These are phyloP conservation scores for Synanthedon vespiformis DNA, from an alignment of 2,888 invertebrate species.

Conservation along the genomic window DNA sequence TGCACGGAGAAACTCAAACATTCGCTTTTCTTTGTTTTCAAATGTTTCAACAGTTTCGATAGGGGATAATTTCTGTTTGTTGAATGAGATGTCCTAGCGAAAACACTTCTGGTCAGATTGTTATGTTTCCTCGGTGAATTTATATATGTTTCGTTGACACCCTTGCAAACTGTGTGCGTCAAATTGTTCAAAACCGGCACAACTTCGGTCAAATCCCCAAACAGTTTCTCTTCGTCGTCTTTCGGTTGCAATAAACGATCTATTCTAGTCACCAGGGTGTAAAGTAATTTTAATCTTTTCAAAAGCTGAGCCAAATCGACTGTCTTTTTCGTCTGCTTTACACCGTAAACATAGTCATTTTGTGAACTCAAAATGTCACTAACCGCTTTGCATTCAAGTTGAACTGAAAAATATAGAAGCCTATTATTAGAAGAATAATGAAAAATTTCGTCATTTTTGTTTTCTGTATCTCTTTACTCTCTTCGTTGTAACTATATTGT, in stretches of 20 bases:
- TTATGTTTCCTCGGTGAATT: slow-evolving; percentile 19
- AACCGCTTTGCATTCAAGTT: slow-evolving; percentile 53
- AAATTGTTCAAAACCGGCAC: slow-evolving; percentile 21
- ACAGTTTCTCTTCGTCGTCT: slow-evolving; percentile 41
- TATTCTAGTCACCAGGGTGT: slow-evolving; percentile 44
- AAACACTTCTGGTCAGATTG: slow-evolving; percentile 40
- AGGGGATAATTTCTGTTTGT: slow-evolving; percentile 27
- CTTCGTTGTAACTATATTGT: too few relatives aligned
- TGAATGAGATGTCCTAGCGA: slow-evolving; percentile 32
- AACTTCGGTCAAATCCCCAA: slow-evolving; percentile 26
- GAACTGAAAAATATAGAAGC: slow-evolving; percentile 23
- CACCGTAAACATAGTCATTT: slow-evolving; percentile 28
- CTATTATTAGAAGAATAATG: too few relatives aligned
- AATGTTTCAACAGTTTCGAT: slow-evolving; percentile 35
- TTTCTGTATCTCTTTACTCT: too few relatives aligned
- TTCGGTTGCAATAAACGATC: slow-evolving; percentile 38
- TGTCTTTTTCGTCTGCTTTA: slow-evolving; percentile 24
- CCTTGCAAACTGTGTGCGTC: slow-evolving; percentile 34
- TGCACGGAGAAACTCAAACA: slow-evolving; percentile 51
- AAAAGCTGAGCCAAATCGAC: slow-evolving; percentile 33
- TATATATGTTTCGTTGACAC: slow-evolving; percentile 32
- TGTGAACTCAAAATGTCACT: slow-evolving; percentile 34
- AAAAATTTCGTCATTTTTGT: too few relatives aligned
- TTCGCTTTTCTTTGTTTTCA: slow-evolving; percentile 29
- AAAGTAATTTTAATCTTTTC: slow-evolving; percentile 49